Evolutionary conservation across 2,797 vertebrate genomes (phyloP).

Genomic region (Scomberomorus guttatus): DNA sequence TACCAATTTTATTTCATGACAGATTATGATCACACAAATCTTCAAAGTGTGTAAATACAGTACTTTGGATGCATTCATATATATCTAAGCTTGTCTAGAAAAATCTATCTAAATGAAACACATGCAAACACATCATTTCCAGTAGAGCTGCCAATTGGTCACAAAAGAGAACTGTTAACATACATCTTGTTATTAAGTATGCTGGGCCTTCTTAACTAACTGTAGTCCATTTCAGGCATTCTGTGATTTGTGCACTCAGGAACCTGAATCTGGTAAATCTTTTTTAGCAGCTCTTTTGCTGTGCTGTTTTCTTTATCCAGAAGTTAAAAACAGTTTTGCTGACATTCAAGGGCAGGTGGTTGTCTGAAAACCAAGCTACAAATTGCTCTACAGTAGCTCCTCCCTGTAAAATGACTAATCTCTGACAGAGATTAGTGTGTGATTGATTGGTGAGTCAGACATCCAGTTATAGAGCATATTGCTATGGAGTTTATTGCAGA

Average conservation of each 20-base stretch:
- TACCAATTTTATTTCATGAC: no score
- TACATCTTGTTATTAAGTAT: neutral
- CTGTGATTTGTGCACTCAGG: neutral
- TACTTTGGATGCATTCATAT: no score
- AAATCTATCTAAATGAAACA: no score
- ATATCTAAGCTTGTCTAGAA: no score
- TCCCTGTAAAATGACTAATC: constrained; percentile 29
- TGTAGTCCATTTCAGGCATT: neutral
- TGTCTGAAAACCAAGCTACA: constrained; percentile 44
- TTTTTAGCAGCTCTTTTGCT: constrained; percentile 15
- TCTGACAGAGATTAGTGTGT: constrained; percentile 30
- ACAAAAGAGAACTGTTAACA: neutral
- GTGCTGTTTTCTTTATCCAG: constrained; percentile 1
- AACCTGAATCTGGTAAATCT: constrained; percentile 8
- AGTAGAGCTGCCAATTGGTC: neutral
- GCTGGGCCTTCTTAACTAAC: neutral
- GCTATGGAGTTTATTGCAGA: neutral
- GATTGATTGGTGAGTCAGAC: constrained; percentile 35
- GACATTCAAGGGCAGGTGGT: constrained; percentile 41
- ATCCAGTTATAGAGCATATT: constrained; percentile 1
- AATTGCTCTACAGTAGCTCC: constrained; percentile 6
- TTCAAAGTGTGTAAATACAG: no score
- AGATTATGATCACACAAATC: no score
- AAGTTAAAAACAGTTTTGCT: constrained; percentile 26
- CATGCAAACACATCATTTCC: neutral